phyloP scores from a whole-genome alignment of 2,888 invertebrate genomes.

The Sphaerophoria taeniata region DNA sequence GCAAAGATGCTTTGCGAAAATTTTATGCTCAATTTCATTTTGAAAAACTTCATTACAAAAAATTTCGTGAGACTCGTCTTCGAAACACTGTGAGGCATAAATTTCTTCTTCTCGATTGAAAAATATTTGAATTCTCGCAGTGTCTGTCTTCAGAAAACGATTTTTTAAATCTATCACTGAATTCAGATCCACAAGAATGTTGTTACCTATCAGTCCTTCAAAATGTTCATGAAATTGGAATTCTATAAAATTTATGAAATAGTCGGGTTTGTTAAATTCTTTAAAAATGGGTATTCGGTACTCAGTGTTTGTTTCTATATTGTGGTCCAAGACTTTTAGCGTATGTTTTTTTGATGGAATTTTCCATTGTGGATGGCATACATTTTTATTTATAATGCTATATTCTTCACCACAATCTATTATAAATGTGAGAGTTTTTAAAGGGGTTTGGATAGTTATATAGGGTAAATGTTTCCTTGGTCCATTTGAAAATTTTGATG shows the following conservation, averaged over 20 bases:
- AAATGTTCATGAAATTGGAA: slow-evolving; percentile 4
- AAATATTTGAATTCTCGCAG: background rate
- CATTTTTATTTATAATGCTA: background rate
- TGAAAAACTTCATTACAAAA: slow-evolving; percentile 23
- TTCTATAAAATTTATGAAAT: background rate
- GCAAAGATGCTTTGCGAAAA: slow-evolving; percentile 17
- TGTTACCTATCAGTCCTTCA: slow-evolving; percentile 3
- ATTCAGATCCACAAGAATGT: background rate
- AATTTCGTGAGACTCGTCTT: slow-evolving; percentile 21
- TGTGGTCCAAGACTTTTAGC: slow-evolving; percentile 16
- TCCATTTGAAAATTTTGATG: slow-evolving; percentile 6
- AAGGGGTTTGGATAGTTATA: background rate
- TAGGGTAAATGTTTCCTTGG: slow-evolving; percentile 19
- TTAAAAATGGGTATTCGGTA: background rate
- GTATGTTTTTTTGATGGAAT: slow-evolving; percentile 12
- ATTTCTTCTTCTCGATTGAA: slow-evolving; percentile 1
- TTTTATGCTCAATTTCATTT: slow-evolving; percentile 7
- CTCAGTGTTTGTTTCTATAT: slow-evolving; percentile 11
- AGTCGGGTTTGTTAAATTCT: slow-evolving; percentile 5
- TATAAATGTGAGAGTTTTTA: slow-evolving; percentile 9
- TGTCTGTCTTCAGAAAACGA: slow-evolving; percentile 1
- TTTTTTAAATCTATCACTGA: slow-evolving; percentile 9
- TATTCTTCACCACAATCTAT: slow-evolving; percentile 5
- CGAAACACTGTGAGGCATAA: background rate
- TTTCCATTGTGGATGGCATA: slow-evolving; percentile 10